Evolutionary conservation across 2,797 vertebrate genomes (phyloP).

Genomic region (Staurois parvus): DNA sequence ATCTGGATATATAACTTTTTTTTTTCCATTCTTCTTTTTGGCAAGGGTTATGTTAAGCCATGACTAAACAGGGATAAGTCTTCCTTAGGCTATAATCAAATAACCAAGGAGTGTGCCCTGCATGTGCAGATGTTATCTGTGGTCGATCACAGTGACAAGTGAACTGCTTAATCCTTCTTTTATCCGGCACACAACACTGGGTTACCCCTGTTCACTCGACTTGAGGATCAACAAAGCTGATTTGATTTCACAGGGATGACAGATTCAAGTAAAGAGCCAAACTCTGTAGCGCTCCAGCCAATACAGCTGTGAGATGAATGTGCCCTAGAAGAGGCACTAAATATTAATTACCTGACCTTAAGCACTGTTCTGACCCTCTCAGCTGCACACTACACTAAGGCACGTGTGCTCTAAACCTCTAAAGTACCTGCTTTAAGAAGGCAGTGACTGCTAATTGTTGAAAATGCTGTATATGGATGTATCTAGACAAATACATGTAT

Average conservation of each 20-base stretch:
- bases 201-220: constrained; percentile 92
- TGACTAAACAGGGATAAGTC: constrained; percentile 75
- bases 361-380: constrained; percentile 74
- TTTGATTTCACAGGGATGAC: constrained; percentile 91
- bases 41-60: constrained; percentile 44
- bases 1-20: constrained; percentile 56
- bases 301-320: constrained; percentile 80
- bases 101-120: constrained; percentile 85
- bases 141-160: constrained; percentile 91
- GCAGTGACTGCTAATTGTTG: neutral
- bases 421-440: neutral
- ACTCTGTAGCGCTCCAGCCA: constrained; percentile 73
- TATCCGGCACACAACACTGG: constrained; percentile 87
- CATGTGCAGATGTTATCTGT: constrained; percentile 87
- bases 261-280: constrained; percentile 82
- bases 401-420: neutral
- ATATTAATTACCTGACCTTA: constrained; percentile 85
- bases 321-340: constrained; percentile 75
- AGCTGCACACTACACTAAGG: neutral
- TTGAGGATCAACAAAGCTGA: constrained; percentile 88
- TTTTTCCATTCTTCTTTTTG: constrained; percentile 63
- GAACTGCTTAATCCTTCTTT: constrained; percentile 92
- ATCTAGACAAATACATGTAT: neutral
- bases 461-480: neutral
- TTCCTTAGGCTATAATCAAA: constrained; percentile 82